Percentiles rank a stretch among this genome's conserved stretches.
These are phyloP conservation scores for Eilema sororculum DNA, from an alignment of 2,888 invertebrate species.

Conservation along the genomic window DNA sequence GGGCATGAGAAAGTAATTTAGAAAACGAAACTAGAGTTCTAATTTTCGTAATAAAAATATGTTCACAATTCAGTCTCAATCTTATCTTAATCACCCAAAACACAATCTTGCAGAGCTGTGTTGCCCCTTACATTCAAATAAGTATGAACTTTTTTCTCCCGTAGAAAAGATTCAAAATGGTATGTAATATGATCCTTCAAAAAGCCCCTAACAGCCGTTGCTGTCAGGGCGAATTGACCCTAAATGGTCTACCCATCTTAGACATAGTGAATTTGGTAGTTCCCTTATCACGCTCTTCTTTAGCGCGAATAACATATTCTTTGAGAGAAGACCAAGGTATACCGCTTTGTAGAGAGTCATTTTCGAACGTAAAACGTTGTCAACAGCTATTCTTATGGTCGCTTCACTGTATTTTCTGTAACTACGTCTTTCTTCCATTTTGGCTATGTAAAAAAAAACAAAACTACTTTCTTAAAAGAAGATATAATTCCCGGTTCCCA, in stretches of 20 bases:
- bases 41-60: no score
- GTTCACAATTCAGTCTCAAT: no score
- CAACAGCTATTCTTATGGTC: neutral
- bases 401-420: conserved; percentile 9
- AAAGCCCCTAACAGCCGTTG: no score
- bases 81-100: no score
- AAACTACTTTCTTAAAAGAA: neutral
- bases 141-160: no score
- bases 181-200: no score
- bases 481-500: no score
- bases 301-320: neutral
- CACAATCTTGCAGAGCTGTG: no score
- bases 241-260: neutral
- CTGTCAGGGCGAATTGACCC: no score
- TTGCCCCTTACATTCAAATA: no score
- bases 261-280: neutral
- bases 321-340: conserved; percentile 4
- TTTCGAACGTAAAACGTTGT: neutral
- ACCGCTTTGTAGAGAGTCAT: neutral
- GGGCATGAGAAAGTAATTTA: neutral
- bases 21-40: neutral
- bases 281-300: neutral
- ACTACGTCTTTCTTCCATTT: no score
- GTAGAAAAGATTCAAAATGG: no score
- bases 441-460: neutral